A percentile compares a stretch with the other conserved stretches of the same genome.
phyloP scores from a whole-genome alignment of 2,113 vertebrate species.

The Stigmatopora argus region DNA sequence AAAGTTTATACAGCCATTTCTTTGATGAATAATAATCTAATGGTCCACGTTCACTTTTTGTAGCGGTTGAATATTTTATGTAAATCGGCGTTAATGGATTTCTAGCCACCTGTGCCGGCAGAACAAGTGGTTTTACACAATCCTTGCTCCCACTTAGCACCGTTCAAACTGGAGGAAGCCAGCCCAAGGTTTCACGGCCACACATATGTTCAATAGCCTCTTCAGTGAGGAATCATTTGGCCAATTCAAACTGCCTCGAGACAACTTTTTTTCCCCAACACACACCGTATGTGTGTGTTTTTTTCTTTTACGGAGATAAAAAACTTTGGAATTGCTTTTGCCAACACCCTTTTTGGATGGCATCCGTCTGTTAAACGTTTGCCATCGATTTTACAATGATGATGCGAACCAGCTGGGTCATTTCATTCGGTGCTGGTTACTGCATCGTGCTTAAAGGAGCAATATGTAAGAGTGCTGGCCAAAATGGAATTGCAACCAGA shows the following conservation, averaged over 20 bases:
- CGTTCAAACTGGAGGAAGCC: constrained; percentile 19
- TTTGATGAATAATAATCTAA: neutral
- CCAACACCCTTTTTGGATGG: neutral
- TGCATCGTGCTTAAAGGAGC: neutral
- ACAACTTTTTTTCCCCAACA: neutral
- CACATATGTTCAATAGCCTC: constrained; percentile 26
- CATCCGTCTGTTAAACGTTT: neutral
- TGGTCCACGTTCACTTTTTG: constrained; percentile 4
- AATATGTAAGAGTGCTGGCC: neutral
- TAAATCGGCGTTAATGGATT: constrained; percentile 30
- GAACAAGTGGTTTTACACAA: constrained; percentile 30
- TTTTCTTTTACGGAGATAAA: constrained; percentile 11
- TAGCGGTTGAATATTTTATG: constrained; percentile 14
- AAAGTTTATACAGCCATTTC: neutral
- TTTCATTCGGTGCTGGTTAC: neutral
- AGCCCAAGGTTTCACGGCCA: constrained; percentile 20
- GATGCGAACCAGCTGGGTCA: neutral
- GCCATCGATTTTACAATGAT: neutral
- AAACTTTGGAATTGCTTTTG: neutral
- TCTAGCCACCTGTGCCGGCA: constrained; percentile 18
- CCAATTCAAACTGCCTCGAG: constrained; percentile 11
- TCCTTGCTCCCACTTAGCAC: neutral
- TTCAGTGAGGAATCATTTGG: constrained; percentile 8
- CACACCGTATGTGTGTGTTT: neutral
- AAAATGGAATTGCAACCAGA: too few species aligned